phyloP scores from a whole-genome alignment of 2,113 vertebrate species.

The Phalacrocorax brasilianus region DNA sequence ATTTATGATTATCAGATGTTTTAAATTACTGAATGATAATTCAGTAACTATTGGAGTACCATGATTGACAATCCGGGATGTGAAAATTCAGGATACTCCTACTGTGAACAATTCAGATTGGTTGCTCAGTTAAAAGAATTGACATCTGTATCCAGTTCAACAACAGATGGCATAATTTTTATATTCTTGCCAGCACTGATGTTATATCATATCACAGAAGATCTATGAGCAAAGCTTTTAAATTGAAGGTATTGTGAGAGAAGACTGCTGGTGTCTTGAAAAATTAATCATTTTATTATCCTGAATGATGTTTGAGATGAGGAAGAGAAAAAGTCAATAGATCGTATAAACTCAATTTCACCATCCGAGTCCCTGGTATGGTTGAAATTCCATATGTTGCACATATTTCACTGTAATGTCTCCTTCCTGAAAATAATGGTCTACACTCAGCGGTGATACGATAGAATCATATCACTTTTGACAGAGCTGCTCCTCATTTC shows the following conservation, averaged over 20 bases:
- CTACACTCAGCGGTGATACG: background rate
- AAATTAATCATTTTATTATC: background rate
- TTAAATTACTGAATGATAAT: background rate
- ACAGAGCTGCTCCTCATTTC: background rate
- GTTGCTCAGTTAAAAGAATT: background rate
- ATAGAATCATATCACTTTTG: background rate
- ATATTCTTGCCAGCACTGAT: background rate
- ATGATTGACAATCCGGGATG: background rate
- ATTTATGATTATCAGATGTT: background rate
- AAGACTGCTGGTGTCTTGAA: background rate
- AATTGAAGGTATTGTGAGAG: background rate
- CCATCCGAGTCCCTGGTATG: background rate
- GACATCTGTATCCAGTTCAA: background rate
- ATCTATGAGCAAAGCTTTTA: background rate
- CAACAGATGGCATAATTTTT: background rate
- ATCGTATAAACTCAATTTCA: background rate
- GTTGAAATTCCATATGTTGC: background rate
- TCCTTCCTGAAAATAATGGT: background rate
- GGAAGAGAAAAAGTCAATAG: background rate
- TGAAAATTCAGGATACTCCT: background rate
- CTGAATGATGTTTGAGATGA: background rate
- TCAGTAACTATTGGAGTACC: background rate
- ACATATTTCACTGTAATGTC: background rate
- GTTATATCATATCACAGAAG: background rate
- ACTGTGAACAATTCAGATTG: background rate